phyloP scores from a whole-genome alignment of 2,797 vertebrate genomes.

The Melanogrammus aeglefinus region DNA sequence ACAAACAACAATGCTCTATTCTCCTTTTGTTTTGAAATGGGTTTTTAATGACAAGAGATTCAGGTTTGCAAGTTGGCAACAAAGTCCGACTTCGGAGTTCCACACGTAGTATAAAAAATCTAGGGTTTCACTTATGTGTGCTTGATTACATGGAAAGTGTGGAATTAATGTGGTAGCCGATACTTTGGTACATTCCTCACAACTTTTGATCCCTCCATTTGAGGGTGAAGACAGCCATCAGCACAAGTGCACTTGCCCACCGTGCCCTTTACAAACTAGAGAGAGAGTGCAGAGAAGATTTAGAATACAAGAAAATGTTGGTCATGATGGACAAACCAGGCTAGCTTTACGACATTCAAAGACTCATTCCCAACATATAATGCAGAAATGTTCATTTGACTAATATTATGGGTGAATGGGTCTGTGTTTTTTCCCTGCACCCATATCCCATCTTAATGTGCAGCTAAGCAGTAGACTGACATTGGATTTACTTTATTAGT shows the following conservation, averaged over 20 bases:
- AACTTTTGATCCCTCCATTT: background rate
- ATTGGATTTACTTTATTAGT: too few relatives aligned
- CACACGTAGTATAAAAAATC: background rate
- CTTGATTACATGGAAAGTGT: background rate
- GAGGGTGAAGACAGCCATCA: slow-evolving; percentile 45
- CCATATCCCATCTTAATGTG: too few relatives aligned
- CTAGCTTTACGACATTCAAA: background rate
- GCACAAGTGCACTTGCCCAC: slow-evolving; percentile 74
- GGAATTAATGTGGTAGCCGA: background rate
- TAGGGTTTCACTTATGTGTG: background rate
- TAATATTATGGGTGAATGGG: background rate
- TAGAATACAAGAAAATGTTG: background rate
- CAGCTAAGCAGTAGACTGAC: too few relatives aligned
- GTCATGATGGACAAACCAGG: background rate
- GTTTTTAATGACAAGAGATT: background rate
- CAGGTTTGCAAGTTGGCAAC: background rate
- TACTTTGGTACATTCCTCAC: background rate
- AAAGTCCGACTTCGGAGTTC: background rate
- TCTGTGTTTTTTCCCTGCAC: background rate
- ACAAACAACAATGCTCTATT: slow-evolving; percentile 31
- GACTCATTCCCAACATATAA: background rate
- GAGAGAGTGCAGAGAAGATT: background rate
- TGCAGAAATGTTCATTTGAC: background rate
- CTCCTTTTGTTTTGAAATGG: background rate
- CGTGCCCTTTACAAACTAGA: slow-evolving; percentile 74